Conservation (phyloP, 1,140 invertebrate species). For the Cheumatopsyche charites region DNA sequence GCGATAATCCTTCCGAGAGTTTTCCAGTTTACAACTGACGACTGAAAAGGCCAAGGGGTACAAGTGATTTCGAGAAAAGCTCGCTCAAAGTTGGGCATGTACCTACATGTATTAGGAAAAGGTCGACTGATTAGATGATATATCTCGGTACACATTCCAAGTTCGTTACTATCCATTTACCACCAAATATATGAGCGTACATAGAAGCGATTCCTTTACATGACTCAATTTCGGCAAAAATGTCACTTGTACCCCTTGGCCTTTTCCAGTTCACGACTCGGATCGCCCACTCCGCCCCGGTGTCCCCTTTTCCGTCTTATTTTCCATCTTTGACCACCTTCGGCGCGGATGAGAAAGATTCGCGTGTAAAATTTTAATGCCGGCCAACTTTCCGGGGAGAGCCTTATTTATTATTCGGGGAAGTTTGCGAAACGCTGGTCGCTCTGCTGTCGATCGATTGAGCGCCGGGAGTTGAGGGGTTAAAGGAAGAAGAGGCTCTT, state of each 20-base stretch:
- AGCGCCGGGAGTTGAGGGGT: background rate
- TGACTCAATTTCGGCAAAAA: too few species aligned
- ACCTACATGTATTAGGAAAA: too few species aligned
- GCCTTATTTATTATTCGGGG: slow-evolving; percentile 39
- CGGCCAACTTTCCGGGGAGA: slow-evolving; percentile 27
- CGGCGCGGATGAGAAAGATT: slow-evolving; percentile 28
- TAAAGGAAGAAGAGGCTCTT: too few species aligned
- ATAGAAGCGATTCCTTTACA: too few species aligned
- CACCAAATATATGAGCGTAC: too few species aligned
- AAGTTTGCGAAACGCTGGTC: slow-evolving; percentile 7
- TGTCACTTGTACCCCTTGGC: too few species aligned
- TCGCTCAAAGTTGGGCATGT: too few species aligned
- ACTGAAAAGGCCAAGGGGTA: too few species aligned
- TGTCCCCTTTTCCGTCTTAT: slow-evolving; percentile 5
- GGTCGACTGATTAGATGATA: too few species aligned
- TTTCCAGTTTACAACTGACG: slow-evolving; percentile 14
- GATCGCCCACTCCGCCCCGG: slow-evolving; percentile 14
- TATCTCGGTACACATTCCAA: too few species aligned
- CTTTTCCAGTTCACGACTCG: slow-evolving; percentile 38
- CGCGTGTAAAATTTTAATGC: slow-evolving; percentile 38
- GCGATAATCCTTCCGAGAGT: slow-evolving; percentile 33
- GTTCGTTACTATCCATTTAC: too few species aligned
- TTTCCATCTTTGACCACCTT: background rate
- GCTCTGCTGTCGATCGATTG: background rate
- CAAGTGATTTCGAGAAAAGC: too few species aligned